phyloP scores from a whole-genome alignment of 2,797 vertebrate genomes.

The Poliocrania exsul region DNA sequence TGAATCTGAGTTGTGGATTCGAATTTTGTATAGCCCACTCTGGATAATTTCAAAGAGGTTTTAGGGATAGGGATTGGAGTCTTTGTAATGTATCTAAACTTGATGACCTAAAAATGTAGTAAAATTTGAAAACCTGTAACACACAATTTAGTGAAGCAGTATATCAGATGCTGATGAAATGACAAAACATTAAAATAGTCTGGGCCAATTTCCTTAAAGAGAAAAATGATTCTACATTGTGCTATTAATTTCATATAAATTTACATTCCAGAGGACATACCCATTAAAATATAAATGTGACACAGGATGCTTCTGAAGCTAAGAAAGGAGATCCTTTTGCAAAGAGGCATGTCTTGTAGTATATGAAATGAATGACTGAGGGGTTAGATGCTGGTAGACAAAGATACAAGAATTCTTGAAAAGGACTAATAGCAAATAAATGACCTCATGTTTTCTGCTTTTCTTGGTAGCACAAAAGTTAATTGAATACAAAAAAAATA shows the following conservation, averaged over 20 bases:
- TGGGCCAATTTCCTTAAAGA: not conserved
- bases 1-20: not conserved
- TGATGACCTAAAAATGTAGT: not conserved
- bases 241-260: not conserved
- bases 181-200: not conserved
- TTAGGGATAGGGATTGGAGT: not conserved
- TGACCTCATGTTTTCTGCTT: not conserved
- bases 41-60: not conserved
- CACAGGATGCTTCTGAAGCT: not conserved
- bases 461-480: not conserved
- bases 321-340: not conserved
- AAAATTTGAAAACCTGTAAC: not conserved
- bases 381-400: not conserved
- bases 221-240: not conserved
- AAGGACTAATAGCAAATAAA: not conserved
- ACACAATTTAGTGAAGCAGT: not conserved
- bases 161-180: not conserved
- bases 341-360: not conserved
- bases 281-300: not conserved
- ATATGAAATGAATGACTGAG: not conserved
- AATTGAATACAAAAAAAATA: not conserved
- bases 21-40: not conserved
- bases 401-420: not conserved
- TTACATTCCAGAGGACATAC: not conserved
- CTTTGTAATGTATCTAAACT: not conserved